These are phyloP conservation scores for Willisornis vidua DNA, from an alignment of 2,113 vertebrate species.

Conservation along the genomic window DNA sequence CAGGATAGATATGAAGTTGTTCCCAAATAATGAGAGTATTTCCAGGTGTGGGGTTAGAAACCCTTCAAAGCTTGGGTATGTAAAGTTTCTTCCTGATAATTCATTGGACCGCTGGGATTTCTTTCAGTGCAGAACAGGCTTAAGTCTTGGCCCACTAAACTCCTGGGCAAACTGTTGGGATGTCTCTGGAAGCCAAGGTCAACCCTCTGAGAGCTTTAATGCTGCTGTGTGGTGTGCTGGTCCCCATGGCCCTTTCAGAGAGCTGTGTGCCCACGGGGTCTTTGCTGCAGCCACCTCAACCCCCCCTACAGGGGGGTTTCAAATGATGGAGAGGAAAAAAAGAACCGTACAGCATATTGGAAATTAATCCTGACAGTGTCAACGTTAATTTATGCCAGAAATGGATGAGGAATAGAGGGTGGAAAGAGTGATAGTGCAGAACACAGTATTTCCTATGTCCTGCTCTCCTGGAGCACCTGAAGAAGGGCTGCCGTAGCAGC, in stretches of 20 bases:
- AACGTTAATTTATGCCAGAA: conserved; percentile 44
- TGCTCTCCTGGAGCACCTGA: neutral
- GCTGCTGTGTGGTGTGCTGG: neutral
- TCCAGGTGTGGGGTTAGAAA: neutral
- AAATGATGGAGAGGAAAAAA: neutral
- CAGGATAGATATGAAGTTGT: neutral
- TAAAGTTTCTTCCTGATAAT: neutral
- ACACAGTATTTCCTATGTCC: neutral
- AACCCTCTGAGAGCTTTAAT: neutral
- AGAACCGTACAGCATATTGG: neutral
- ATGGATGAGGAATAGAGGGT: neutral
- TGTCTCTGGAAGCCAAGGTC: neutral
- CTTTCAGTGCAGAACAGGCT: neutral
- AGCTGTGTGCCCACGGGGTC: neutral
- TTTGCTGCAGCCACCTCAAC: conserved; percentile 11
- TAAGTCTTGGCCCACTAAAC: neutral
- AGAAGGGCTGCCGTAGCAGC: neutral
- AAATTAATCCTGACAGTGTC: conserved; percentile 46
- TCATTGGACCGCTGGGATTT: neutral
- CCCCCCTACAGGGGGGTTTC: conserved; percentile 18
- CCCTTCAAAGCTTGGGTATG: neutral
- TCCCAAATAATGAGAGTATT: neutral
- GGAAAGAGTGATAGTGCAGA: neutral
- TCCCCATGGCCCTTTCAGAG: neutral
- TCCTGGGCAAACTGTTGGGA: neutral